Base-by-base conservation (phyloP, 2,797 vertebrate species). In the Crocodylus rhombifer region DNA sequence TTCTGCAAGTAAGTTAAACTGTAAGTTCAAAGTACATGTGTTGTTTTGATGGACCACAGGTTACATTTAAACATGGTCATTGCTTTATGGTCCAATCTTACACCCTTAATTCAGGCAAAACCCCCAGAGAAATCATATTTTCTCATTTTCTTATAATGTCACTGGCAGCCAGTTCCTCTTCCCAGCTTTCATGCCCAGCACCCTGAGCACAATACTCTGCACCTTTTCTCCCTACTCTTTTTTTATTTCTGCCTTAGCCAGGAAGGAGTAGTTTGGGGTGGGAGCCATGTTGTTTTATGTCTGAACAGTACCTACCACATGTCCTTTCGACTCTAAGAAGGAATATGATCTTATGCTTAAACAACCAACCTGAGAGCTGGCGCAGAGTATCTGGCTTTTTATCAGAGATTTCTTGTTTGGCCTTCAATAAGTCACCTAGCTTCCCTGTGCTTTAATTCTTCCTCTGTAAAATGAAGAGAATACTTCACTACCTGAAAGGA, bases 1-100 rank as follows among this genome's bases (percentile, higher is more conserved):
- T 98, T 98, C 98, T 98, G 97, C 80, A 97, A 96, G 86, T 86
- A 82, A 95, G 80, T 77, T 10, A 87, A 64, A 86, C 77, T 21
- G 12, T 5, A 61, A 63, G 55, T 74, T 94, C 73, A 95, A 71
- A 76, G 57, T 78, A 36, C 23, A 30, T 86, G 79, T 67, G 42
- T 62, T 15, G 15, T 89, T 77, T 76, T 80, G 57, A 26, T 33
- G 6, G 4, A 30, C 15, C 65, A 14, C 18, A 62, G 33, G 51
- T 84, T 28, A 14, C 1, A 7, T 14, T 85, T 28, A 14, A 82
- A 82, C 2, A 1, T 12, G 7, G 14, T 6, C 30, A 36, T 14
- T 63, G 51, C 13, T 14, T 14, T 73, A 73, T 14, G 36, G 14
- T 73, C 69, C 69, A 73, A 51, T 73, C 33, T 23, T 51, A 36